phyloP scores from a whole-genome alignment of 2,888 invertebrate species.

The Apamea anceps region DNA sequence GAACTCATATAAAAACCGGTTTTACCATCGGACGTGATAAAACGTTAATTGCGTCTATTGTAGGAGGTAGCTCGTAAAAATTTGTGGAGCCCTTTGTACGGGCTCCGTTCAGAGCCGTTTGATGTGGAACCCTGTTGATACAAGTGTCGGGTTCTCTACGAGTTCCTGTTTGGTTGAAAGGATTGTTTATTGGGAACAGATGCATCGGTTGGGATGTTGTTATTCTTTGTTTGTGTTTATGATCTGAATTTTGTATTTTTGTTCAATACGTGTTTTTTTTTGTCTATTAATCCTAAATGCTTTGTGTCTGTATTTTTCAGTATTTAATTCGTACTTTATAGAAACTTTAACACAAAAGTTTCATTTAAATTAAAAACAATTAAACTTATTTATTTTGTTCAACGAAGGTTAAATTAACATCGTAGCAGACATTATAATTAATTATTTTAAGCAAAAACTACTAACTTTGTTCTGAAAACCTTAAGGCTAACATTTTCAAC shows the following conservation, averaged over 20 bases:
- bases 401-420: background rate
- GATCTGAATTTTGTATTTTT: background rate
- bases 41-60: constrained; percentile 74
- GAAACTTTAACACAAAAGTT: background rate
- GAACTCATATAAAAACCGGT: constrained; percentile 64
- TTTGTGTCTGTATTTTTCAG: background rate
- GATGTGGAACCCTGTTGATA: constrained; percentile 60
- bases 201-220: background rate
- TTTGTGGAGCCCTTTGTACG: constrained; percentile 64
- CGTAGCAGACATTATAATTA: background rate
- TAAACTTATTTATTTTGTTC: background rate
- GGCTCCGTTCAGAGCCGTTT: constrained; percentile 47
- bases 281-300: background rate
- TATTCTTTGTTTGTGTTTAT: background rate
- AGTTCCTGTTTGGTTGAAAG: constrained; percentile 18
- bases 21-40: constrained; percentile 71
- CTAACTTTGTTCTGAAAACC: background rate
- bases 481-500: too few species aligned
- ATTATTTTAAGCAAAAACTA: background rate
- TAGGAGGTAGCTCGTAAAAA: constrained; percentile 71
- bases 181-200: constrained; percentile 48
- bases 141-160: constrained; percentile 40
- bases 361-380: background rate
- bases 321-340: background rate
- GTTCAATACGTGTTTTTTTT: background rate